phyloP scores from a whole-genome alignment of 2,797 vertebrate species.

The Chromobotia macracanthus region DNA sequence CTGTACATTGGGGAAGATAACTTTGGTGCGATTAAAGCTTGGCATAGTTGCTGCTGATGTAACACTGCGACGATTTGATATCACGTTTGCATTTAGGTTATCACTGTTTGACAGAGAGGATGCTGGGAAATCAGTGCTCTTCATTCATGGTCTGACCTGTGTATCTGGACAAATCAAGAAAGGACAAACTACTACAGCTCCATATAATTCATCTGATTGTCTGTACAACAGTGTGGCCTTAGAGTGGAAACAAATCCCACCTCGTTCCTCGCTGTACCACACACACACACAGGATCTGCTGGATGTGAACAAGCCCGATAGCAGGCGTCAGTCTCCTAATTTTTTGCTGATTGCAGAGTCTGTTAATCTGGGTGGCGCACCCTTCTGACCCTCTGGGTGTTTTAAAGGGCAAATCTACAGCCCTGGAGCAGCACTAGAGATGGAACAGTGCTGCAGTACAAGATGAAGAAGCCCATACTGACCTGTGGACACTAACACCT shows the following conservation, averaged over 20 bases:
- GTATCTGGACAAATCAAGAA: neutral
- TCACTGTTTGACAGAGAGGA: neutral
- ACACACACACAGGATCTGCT: slow-evolving; percentile 14
- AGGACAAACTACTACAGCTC: neutral
- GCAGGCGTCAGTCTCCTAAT: neutral
- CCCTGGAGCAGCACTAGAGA: slow-evolving; percentile 25
- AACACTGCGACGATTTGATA: slow-evolving; percentile 25
- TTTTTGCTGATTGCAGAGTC: neutral
- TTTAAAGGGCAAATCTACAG: slow-evolving; percentile 11
- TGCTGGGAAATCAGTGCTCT: neutral
- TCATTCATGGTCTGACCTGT: neutral
- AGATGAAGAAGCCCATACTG: slow-evolving; percentile 22
- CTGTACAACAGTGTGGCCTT: slow-evolving; percentile 64
- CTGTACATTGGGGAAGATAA: slow-evolving; percentile 53
- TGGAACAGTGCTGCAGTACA: slow-evolving; percentile 31
- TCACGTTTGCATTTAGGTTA: slow-evolving; percentile 42
- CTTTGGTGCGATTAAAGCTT: slow-evolving; percentile 39
- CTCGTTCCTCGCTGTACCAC: slow-evolving; percentile 17
- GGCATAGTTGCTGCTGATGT: neutral
- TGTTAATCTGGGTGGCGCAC: slow-evolving; percentile 21
- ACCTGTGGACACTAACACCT: slow-evolving; percentile 6
- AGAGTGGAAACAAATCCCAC: slow-evolving; percentile 44
- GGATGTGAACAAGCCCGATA: slow-evolving; percentile 4
- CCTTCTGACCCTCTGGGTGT: neutral
- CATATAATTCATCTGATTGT: slow-evolving; percentile 37